These are phyloP conservation scores for Prosapia bicincta DNA, from an alignment of 2,888 invertebrate species.

Conservation along the genomic window DNA sequence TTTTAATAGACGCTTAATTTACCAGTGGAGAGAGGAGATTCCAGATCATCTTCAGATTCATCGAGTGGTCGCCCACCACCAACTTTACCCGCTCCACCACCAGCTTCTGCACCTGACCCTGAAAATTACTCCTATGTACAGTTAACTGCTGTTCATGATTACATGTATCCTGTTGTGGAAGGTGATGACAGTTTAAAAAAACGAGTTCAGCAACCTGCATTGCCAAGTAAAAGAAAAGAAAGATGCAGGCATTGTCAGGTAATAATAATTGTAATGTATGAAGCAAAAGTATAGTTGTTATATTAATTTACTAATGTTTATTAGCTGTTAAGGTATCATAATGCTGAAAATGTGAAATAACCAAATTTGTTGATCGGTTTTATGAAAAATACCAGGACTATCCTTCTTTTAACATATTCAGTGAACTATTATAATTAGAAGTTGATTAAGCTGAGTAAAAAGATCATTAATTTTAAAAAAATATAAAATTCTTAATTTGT, in stretches of 20 bases:
- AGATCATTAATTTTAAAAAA: too few relatives aligned
- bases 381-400: too few relatives aligned
- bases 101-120: conserved; percentile 50
- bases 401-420: too few relatives aligned
- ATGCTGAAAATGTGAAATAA: too few relatives aligned
- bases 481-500: too few relatives aligned
- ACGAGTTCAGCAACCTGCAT: conserved; percentile 23
- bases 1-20: conserved; percentile 78
- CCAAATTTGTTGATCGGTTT: too few relatives aligned
- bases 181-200: conserved; percentile 34
- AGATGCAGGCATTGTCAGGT: conserved; percentile 61
- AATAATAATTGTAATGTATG: too few relatives aligned
- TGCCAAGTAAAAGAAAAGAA: conserved; percentile 42
- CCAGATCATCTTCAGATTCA: conserved; percentile 70
- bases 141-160: conserved; percentile 44
- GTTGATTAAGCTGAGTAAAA: too few relatives aligned
- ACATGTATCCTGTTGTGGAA: conserved; percentile 47
- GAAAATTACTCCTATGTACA: conserved; percentile 79
- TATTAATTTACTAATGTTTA: too few relatives aligned
- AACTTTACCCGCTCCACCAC: conserved; percentile 47
- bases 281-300: too few relatives aligned
- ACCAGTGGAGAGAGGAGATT: conserved; percentile 74
- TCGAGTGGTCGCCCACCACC: conserved; percentile 50
- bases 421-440: too few relatives aligned
- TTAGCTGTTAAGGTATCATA: too few relatives aligned